Evolutionary conservation across 1,140 invertebrate species (phyloP).

Genomic region (Fopius arisanus): DNA sequence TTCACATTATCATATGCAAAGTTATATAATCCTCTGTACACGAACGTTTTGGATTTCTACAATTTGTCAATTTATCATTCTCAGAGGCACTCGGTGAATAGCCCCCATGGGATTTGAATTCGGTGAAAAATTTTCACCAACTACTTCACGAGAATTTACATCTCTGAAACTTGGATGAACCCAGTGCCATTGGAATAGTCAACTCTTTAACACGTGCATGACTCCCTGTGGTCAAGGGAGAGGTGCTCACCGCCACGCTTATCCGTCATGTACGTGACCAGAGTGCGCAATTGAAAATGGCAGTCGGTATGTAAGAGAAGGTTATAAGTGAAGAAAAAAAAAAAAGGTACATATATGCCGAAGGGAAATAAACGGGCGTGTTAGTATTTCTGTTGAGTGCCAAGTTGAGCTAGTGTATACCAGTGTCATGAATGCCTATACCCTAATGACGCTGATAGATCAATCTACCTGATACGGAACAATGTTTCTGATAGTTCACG

Average conservation of each 20-base stretch:
- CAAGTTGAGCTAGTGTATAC: conserved; percentile 2
- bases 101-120: neutral
- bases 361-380: neutral
- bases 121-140: neutral
- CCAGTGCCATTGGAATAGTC: neutral
- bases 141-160: neutral
- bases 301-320: conserved; percentile 18
- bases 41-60: too few species aligned
- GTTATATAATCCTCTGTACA: too few species aligned
- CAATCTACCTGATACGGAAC: neutral
- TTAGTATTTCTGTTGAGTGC: neutral
- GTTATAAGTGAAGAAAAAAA: neutral
- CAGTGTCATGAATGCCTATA: neutral
- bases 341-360: neutral
- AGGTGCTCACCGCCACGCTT: conserved; percentile 35
- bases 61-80: too few species aligned
- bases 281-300: conserved; percentile 27
- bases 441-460: neutral
- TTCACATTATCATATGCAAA: too few species aligned
- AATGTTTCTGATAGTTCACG: neutral
- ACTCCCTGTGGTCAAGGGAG: conserved; percentile 8
- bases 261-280: conserved; percentile 32
- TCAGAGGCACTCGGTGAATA: neutral
- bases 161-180: neutral
- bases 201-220: neutral